Evolutionary conservation across 1,140 invertebrate genomes (phyloP).

Genomic region (Apis cerana): DNA sequence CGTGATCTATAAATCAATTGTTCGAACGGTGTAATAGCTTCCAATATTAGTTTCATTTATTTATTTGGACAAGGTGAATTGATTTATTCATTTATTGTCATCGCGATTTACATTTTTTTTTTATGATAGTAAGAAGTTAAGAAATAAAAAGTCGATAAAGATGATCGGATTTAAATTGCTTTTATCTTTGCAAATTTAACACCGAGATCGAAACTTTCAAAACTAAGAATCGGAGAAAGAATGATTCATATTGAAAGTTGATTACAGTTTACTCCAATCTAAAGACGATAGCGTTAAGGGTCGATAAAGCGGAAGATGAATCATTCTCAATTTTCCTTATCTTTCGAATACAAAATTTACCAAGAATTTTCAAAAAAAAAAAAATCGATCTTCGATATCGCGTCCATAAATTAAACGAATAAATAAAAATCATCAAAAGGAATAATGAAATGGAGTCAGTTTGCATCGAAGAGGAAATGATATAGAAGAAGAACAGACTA

Average conservation of each 20-base stretch:
- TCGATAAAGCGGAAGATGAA: not conserved
- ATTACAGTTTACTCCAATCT: not conserved
- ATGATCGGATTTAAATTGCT: not conserved
- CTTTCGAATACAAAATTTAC: not conserved
- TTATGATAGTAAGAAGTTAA: not conserved
- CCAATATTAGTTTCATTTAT: slow-evolving; percentile 16
- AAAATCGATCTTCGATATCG: too few relatives aligned
- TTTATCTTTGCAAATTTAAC: not conserved
- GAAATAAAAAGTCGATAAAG: not conserved
- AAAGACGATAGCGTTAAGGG: not conserved
- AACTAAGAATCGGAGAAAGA: not conserved
- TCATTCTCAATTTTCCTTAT: not conserved
- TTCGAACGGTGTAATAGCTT: slow-evolving; percentile 1
- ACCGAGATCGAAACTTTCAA: not conserved
- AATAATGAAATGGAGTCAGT: not conserved
- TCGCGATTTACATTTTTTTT: not conserved
- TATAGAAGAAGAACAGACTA: too few relatives aligned
- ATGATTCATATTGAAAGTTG: not conserved
- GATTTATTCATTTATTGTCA: not conserved
- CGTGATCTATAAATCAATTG: slow-evolving; percentile 56
- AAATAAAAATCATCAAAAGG: not conserved
- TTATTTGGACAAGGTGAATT: not conserved
- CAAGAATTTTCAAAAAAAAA: not conserved
- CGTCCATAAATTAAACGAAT: too few relatives aligned
- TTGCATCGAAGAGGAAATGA: not conserved